A percentile compares a stretch with the other conserved stretches of the same genome.
Evolutionary conservation across 1,140 invertebrate genomes (phyloP).

Genomic region (Campoletis sonorensis): DNA sequence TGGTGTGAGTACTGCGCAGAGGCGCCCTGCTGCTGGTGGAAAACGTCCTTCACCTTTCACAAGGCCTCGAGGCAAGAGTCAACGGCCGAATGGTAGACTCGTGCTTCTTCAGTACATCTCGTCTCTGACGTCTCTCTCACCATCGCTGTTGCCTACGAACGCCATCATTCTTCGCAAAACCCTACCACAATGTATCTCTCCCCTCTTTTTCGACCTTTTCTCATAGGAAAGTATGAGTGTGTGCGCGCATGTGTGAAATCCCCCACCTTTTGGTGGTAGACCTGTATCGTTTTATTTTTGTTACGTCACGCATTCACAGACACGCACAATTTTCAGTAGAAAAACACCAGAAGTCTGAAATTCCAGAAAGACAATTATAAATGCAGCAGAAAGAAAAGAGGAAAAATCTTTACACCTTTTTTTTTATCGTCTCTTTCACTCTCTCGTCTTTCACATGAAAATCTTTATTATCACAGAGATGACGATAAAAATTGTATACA

Average conservation of each 20-base stretch:
- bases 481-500: slow-evolving; percentile 46
- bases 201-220: neutral
- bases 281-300: neutral
- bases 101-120: neutral
- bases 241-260: neutral
- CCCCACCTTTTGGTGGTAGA: neutral
- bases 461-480: slow-evolving; percentile 49
- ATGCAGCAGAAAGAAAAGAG: neutral
- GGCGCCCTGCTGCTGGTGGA: neutral
- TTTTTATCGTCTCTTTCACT: neutral
- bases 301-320: neutral
- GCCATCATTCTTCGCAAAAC: slow-evolving; percentile 10
- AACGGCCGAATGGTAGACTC: slow-evolving; percentile 46
- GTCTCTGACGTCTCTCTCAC: too few relatives aligned
- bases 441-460: neutral
- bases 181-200: neutral
- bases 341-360: neutral
- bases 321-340: neutral
- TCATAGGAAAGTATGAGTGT: neutral
- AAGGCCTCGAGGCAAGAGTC: slow-evolving; percentile 50
- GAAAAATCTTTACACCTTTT: neutral
- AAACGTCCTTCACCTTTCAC: slow-evolving; percentile 52
- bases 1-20: neutral
- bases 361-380: neutral
- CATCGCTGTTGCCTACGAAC: slow-evolving; percentile 7